Base-by-base conservation (phyloP, 2,888 invertebrate genomes). In the Pachymerium ferrugineum region DNA sequence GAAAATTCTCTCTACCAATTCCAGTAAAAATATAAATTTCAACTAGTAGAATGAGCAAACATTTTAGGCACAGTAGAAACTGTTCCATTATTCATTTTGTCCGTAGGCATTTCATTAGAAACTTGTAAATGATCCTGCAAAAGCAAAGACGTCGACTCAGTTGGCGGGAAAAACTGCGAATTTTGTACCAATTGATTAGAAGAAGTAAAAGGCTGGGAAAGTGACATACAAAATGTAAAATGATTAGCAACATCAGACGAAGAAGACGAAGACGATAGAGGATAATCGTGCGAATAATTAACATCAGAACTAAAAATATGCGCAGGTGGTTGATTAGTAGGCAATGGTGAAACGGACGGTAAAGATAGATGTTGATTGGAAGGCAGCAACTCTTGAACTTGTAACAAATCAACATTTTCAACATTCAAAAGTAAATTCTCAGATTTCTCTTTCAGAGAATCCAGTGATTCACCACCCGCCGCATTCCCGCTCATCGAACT, bases 381-480 rank as follows among this genome's bases (percentile, higher is more conserved):
- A 0, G 47, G 2, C 2, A 47, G 19, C 3, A 47, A 16, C 3
- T 47, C 47, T n/a, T 47, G 47, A 4, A 30, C 28, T 5, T 35
- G 70, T n/a, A 70, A 16, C 19, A 70, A 8, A n/a, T 70, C 70
- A 8, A 70, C 70, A 16, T 31, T 70, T 2, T 70, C 16, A 8
- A 33, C 35, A 16, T 70, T 19, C 3, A 70, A 6, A 8, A 25
- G 14, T 33, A 70, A 19, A 70, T 14, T 33, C 19, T 54, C 16
- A 16, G 16, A n/a, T 14, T 1, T 30, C 30, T 8, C 6, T 4
- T n/a, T 47, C 5, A n/a, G n/a, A n/a, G n/a, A n/a, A n/a, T n/a
- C n/a, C n/a, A n/a, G n/a, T n/a, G n/a, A n/a, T n/a, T n/a, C n/a
- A n/a, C n/a, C n/a, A n/a, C n/a, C n/a, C n/a, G n/a, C n/a, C n/a